Evolutionary conservation across 2,797 vertebrate species (phyloP).

Genomic region (Rhinichthys osculus): DNA sequence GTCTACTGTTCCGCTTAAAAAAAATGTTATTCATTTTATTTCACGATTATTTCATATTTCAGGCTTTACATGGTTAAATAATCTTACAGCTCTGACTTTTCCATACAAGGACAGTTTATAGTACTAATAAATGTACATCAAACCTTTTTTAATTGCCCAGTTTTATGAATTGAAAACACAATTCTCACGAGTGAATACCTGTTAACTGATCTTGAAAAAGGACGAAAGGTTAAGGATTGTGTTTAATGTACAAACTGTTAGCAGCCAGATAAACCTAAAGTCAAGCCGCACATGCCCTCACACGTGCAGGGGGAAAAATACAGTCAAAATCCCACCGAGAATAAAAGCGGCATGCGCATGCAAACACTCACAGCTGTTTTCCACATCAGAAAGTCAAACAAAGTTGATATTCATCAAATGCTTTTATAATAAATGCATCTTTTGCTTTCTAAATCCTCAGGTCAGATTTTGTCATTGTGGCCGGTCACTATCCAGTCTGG

Average conservation of each 20-base stretch:
- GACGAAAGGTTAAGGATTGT: neutral
- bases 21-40: no score
- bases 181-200: neutral
- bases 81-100: neutral
- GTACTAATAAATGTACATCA: neutral
- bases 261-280: neutral
- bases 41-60: neutral
- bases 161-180: neutral
- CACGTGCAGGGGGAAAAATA: neutral
- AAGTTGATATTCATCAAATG: neutral
- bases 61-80: neutral
- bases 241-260: neutral
- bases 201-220: neutral
- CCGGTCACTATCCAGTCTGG: conserved; percentile 78
- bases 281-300: neutral
- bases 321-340: neutral
- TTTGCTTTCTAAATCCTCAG: conserved; percentile 52
- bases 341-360: neutral
- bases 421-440: neutral
- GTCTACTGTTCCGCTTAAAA: no score
- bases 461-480: conserved; percentile 75
- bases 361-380: neutral
- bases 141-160: neutral
- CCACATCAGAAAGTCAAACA: conserved; percentile 14
- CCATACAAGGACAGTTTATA: neutral